Percentiles rank a stretch among this genome's conserved stretches.
These are phyloP conservation scores for Cottoperca gobio DNA, from an alignment of 2,797 vertebrate genomes.

Conservation along the genomic window DNA sequence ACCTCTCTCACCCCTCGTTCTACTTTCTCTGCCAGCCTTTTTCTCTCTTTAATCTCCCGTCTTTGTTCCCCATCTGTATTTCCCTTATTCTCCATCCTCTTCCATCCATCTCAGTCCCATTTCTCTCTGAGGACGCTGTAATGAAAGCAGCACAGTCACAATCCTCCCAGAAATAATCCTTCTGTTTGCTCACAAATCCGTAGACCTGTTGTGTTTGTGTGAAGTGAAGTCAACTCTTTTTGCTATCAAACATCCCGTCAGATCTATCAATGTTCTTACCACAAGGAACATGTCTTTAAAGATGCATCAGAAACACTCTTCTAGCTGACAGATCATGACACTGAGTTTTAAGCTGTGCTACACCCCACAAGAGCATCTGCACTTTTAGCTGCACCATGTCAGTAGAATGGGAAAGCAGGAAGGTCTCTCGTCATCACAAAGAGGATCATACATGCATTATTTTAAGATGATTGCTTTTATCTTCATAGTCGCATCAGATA, in stretches of 20 bases:
- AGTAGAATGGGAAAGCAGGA: neutral
- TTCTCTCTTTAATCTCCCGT: constrained; percentile 25
- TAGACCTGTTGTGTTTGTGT: neutral
- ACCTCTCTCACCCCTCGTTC: constrained; percentile 1
- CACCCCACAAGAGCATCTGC: neutral
- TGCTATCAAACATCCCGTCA: neutral
- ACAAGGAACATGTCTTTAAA: neutral
- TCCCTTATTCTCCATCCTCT: neutral
- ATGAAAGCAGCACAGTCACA: neutral
- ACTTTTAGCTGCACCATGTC: neutral
- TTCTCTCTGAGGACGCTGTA: neutral
- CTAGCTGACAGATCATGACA: neutral
- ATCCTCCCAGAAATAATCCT: neutral
- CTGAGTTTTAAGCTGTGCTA: neutral
- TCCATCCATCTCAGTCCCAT: constrained; percentile 5
- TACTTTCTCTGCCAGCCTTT: neutral
- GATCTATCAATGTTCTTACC: neutral
- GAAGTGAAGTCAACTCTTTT: neutral
- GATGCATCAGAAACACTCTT: neutral
- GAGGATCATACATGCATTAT: neutral
- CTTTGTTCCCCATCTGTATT: neutral
- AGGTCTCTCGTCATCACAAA: neutral
- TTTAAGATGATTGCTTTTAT: neutral
- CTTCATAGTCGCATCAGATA: neutral
- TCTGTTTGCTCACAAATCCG: neutral